Conservation (phyloP, 2,797 vertebrate species). For the Erethizon dorsatum region DNA sequence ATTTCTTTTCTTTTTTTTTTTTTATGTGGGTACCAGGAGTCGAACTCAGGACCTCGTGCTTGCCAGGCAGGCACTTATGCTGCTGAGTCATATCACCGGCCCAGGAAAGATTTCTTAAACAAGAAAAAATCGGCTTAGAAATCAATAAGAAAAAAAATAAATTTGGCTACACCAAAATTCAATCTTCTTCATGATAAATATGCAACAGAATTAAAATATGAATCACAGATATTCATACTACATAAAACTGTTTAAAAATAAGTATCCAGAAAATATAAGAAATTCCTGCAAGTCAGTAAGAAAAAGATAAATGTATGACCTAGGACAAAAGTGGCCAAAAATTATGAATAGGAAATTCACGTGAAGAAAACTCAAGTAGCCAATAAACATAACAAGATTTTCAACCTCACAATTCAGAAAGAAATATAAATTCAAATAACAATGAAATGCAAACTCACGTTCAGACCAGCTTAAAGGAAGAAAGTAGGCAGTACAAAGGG, state of each 20-base stretch:
- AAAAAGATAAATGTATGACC: not conserved
- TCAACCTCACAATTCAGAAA: conserved; percentile 2
- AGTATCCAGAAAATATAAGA: not conserved
- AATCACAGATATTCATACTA: not conserved
- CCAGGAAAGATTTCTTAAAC: conserved; percentile 27
- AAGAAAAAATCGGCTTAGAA: conserved; percentile 5
- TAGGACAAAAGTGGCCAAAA: conserved; percentile 9
- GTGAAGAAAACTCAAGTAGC: not conserved
- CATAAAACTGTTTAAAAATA: not conserved
- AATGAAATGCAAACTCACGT: not conserved
- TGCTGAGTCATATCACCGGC: too few species aligned
- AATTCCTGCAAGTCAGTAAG: conserved; percentile 9
- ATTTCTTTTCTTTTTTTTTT: not conserved
- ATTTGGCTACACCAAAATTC: conserved; percentile 1
- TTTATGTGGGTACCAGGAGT: too few species aligned
- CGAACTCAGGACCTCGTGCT: too few species aligned
- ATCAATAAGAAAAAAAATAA: not conserved
- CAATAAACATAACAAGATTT: not conserved
- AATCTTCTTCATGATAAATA: conserved; percentile 8
- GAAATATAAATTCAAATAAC: not conserved
- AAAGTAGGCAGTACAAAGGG: not conserved
- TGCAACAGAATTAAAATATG: not conserved
- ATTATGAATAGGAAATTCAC: not conserved
- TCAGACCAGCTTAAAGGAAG: not conserved
- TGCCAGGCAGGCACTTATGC: too few species aligned